Conservation (phyloP, 1,140 invertebrate species). For the Tetramorium parvispinum region DNA sequence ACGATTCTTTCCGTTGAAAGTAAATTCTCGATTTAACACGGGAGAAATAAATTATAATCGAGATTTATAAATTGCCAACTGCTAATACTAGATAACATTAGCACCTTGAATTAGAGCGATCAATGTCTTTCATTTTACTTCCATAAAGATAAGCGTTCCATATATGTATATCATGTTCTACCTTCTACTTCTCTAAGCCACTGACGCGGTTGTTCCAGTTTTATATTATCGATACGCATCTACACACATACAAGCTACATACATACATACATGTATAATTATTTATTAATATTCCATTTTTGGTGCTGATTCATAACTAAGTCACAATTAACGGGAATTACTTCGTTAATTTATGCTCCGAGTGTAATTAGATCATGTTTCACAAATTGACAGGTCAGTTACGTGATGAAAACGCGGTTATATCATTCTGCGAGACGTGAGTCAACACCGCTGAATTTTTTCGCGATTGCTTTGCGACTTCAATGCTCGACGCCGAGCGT, state of each 20-base stretch:
- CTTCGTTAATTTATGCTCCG: background rate
- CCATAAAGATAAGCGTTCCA: constrained; percentile 8
- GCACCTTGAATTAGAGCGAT: constrained; percentile 24
- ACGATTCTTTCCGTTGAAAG: background rate
- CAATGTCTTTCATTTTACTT: constrained; percentile 16
- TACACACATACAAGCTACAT: background rate
- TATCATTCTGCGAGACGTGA: constrained; percentile 1
- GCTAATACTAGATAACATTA: background rate
- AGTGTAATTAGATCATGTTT: background rate
- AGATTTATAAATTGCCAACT: background rate
- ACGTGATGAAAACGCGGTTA: background rate
- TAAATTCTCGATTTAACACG: background rate
- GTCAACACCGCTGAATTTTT: background rate
- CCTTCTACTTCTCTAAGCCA: background rate
- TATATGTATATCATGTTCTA: background rate
- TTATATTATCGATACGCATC: background rate
- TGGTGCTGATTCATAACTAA: background rate
- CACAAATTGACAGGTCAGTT: background rate
- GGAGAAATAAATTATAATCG: background rate
- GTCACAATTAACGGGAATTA: background rate
- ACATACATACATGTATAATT: background rate
- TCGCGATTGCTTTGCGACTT: background rate
- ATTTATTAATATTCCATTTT: background rate
- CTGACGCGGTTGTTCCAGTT: constrained; percentile 2
- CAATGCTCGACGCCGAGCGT: background rate